A percentile compares a stretch with the other conserved stretches of the same genome.
These are phyloP conservation scores for Alethe castanea DNA, from an alignment of 2,113 vertebrate species.

Conservation along the genomic window DNA sequence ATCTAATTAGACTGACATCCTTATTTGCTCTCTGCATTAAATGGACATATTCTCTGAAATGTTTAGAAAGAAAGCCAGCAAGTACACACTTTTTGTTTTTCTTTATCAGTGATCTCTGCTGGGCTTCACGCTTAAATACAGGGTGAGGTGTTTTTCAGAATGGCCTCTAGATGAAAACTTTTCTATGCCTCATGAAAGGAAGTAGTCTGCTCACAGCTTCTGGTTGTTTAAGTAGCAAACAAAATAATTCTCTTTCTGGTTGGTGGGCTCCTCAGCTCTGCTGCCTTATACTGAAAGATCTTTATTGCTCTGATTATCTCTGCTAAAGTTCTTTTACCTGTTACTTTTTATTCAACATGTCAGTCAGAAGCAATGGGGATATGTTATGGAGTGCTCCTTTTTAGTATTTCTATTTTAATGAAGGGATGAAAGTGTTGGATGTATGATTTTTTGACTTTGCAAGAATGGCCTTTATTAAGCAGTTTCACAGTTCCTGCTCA, in stretches of 20 bases:
- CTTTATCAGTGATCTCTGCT: conserved; percentile 36
- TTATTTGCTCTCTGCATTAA: conserved; percentile 67
- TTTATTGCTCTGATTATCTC: conserved; percentile 20
- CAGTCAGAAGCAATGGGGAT: conserved; percentile 61
- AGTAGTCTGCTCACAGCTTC: conserved; percentile 1
- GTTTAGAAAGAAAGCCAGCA: conserved; percentile 64
- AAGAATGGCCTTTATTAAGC: conserved; percentile 52
- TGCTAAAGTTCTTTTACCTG: conserved; percentile 20
- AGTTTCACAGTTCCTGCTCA: conserved; percentile 31
- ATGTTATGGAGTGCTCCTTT: conserved; percentile 51
- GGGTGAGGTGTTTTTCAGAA: neutral
- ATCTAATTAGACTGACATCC: conserved; percentile 56
- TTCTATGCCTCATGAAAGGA: conserved; percentile 14
- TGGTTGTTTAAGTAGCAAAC: conserved; percentile 30
- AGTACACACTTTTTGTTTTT: neutral
- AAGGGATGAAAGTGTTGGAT: conserved; percentile 31
- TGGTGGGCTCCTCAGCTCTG: neutral
- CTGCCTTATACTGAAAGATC: neutral
- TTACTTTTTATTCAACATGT: neutral
- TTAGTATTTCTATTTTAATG: conserved; percentile 36
- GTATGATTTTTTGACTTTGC: conserved; percentile 23
- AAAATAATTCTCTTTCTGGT: conserved; percentile 21
- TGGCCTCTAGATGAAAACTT: conserved; percentile 32
- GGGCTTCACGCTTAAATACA: neutral
- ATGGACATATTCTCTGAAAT: conserved; percentile 64